Evolutionary conservation across 1,140 invertebrate genomes (phyloP).

Genomic region (Zophobas atratus): DNA sequence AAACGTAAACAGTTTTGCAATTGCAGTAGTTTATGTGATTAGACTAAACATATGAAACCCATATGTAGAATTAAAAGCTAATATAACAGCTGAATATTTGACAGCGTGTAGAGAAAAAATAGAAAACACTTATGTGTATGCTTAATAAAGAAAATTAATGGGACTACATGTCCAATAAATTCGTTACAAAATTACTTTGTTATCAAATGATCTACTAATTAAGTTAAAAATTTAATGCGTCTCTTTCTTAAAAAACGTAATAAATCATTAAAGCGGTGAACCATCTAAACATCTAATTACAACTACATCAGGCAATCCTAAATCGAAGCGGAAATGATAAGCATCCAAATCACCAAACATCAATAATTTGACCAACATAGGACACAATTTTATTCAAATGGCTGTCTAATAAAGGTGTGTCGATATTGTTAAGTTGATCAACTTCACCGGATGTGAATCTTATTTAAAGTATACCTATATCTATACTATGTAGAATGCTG

Average conservation of each 20-base stretch:
- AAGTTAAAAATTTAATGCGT: slow-evolving; percentile 22
- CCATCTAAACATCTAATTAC: slow-evolving; percentile 35
- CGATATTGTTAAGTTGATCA: slow-evolving; percentile 52
- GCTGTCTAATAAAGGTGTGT: slow-evolving; percentile 42
- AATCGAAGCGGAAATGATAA: slow-evolving; percentile 48
- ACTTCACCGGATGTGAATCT: slow-evolving; percentile 51
- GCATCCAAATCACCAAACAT: slow-evolving; percentile 45
- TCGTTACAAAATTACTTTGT: slow-evolving; percentile 9
- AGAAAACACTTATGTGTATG: neutral
- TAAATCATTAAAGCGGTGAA: slow-evolving; percentile 35
- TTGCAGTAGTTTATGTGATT: no score
- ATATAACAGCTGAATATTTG: no score
- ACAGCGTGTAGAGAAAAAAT: neutral
- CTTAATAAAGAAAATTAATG: neutral
- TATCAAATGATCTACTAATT: slow-evolving; percentile 11
- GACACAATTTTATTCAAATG: slow-evolving; percentile 54
- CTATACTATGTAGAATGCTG: slow-evolving; percentile 25
- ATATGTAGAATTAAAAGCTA: no score
- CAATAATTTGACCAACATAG: slow-evolving; percentile 47
- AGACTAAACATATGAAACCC: no score
- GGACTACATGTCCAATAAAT: neutral
- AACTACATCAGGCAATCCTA: slow-evolving; percentile 37
- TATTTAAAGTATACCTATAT: slow-evolving; percentile 30
- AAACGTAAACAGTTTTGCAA: no score
- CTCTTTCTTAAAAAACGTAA: slow-evolving; percentile 20